These are phyloP conservation scores for Charina bottae DNA, from an alignment of 2,113 vertebrate genomes.

Conservation along the genomic window DNA sequence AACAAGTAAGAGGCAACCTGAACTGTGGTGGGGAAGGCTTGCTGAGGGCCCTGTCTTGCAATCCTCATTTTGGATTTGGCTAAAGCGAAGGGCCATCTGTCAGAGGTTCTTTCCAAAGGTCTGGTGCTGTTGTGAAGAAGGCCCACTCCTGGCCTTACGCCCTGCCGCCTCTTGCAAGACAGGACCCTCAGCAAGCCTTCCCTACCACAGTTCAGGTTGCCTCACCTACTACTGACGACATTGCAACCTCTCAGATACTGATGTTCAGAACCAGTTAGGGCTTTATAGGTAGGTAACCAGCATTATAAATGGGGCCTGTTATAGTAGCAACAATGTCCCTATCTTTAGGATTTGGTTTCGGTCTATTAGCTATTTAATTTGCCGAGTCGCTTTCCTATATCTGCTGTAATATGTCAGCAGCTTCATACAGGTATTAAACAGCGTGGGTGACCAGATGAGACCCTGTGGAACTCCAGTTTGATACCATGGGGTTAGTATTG, in stretches of 20 bases:
- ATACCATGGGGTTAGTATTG: background rate
- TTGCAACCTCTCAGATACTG: background rate
- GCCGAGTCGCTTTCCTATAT: background rate
- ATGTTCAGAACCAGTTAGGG: background rate
- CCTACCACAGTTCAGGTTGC: background rate
- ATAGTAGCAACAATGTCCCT: background rate
- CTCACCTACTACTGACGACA: background rate
- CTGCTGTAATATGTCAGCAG: background rate
- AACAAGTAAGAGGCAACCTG: background rate
- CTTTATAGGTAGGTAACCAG: background rate
- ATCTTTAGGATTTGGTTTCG: background rate
- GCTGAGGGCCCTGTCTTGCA: no score
- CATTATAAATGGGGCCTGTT: background rate
- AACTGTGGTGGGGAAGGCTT: no score
- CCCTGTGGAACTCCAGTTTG: background rate
- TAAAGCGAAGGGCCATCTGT: background rate
- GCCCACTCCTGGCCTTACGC: background rate
- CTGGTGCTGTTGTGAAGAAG: background rate
- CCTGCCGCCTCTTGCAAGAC: background rate
- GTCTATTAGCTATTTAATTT: background rate
- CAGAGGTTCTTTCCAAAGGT: background rate
- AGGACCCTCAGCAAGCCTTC: background rate
- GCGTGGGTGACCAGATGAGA: background rate
- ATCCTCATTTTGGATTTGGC: no score
- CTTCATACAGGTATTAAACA: background rate